Conservation (phyloP, 1,140 invertebrate genomes). For the Atta texana region DNA sequence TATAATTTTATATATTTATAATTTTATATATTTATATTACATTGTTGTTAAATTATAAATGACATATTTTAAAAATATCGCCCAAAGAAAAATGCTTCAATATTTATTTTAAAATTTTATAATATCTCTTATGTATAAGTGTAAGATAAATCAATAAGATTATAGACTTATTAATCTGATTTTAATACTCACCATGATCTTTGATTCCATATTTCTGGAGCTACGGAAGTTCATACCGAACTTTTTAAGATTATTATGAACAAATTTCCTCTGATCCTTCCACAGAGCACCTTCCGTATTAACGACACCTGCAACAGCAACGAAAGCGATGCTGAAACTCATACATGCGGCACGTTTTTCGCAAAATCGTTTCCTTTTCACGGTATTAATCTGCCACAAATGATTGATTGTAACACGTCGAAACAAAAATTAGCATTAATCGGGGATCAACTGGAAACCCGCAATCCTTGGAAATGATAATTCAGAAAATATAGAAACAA, state of each 20-base stretch:
- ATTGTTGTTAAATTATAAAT: too few relatives aligned
- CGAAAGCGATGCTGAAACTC: constrained; percentile 5
- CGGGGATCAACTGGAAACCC: constrained; percentile 53
- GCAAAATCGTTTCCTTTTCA: constrained; percentile 20
- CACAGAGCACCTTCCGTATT: constrained; percentile 96
- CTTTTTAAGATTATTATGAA: constrained; percentile 94
- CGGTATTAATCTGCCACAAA: constrained; percentile 19
- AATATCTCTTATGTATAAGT: too few relatives aligned
- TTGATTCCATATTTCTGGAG: too few relatives aligned
- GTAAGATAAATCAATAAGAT: constrained; percentile 3
- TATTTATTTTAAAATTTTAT: not conserved
- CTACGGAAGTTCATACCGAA: constrained; percentile 91
- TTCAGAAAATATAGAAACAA: constrained; percentile 5
- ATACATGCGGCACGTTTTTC: not conserved
- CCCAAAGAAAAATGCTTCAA: not conserved
- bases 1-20: too few relatives aligned
- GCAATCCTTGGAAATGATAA: not conserved
- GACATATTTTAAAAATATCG: too few relatives aligned
- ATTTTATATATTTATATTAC: too few relatives aligned
- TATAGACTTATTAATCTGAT: not conserved
- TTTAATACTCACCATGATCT: constrained; percentile 91
- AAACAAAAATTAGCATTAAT: constrained; percentile 69
- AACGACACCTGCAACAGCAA: constrained; percentile 91
- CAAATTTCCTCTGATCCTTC: constrained; percentile 96
- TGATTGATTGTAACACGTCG: constrained; percentile 58